These are phyloP conservation scores for Oreohelix idahoensis DNA, from an alignment of 1,140 invertebrate species.

Conservation along the genomic window DNA sequence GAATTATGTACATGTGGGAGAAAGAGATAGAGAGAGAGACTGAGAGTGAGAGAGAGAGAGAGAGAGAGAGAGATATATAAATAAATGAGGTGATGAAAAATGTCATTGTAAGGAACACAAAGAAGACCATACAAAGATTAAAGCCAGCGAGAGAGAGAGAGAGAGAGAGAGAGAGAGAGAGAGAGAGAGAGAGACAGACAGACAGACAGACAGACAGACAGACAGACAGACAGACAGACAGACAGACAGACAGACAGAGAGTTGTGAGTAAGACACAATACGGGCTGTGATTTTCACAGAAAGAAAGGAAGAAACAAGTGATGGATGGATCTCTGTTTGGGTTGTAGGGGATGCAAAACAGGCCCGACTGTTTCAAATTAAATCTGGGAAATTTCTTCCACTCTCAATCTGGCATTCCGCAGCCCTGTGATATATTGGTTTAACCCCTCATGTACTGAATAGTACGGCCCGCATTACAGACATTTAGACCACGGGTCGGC, in stretches of 20 bases:
- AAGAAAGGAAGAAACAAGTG: too few species aligned
- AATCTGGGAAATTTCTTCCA: not conserved
- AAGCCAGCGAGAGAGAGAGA: not conserved
- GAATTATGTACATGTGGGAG: too few species aligned
- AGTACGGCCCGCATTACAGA: too few species aligned
- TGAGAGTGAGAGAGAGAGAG: too few species aligned
- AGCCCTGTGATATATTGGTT: not conserved
- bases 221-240: not conserved
- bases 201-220: not conserved
- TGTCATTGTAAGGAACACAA: not conserved
- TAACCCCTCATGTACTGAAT: too few species aligned
- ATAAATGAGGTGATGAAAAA: too few species aligned
- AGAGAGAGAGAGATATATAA: too few species aligned
- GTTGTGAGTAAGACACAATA: not conserved
- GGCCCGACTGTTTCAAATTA: not conserved
- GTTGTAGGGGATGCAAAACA: not conserved
- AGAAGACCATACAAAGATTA: not conserved
- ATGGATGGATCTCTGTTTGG: not conserved
- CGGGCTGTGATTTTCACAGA: too few species aligned
- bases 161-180: not conserved
- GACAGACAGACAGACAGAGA: not conserved
- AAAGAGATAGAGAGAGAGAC: too few species aligned
- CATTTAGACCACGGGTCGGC: too few species aligned
- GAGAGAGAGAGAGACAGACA: not conserved
- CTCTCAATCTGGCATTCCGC: not conserved